phyloP scores from a whole-genome alignment of 1,140 invertebrate genomes.

The Pseudachorutes palmiensis region DNA sequence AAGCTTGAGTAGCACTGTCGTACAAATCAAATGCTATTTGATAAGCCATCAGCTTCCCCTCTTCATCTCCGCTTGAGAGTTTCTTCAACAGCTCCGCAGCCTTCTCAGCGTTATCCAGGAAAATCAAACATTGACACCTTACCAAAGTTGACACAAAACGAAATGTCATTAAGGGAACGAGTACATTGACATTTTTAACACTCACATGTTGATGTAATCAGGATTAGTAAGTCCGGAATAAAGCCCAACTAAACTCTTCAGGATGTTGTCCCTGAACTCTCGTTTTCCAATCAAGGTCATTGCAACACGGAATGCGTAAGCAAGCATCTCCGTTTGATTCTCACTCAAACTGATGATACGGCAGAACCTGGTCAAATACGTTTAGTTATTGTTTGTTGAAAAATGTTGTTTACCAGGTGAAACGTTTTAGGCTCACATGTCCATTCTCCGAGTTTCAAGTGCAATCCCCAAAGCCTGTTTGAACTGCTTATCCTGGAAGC shows the following conservation, averaged over 20 bases:
- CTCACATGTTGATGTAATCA: conserved; percentile 84
- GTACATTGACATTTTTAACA: too few relatives aligned
- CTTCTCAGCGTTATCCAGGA: conserved; percentile 82
- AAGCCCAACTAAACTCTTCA: conserved; percentile 77
- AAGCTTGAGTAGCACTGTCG: conserved; percentile 97
- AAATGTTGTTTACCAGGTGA: neutral
- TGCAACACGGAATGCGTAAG: conserved; percentile 88
- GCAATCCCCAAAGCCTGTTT: conserved; percentile 89
- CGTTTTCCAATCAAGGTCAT: conserved; percentile 92
- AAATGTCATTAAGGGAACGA: too few relatives aligned
- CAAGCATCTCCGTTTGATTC: conserved; percentile 80
- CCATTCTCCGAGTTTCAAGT: conserved; percentile 90
- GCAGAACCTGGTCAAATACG: conserved; percentile 26
- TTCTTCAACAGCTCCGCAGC: conserved; percentile 86
- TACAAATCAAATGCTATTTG: conserved; percentile 99
- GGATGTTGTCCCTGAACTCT: conserved; percentile 79
- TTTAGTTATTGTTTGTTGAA: neutral
- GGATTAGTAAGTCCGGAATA: conserved; percentile 78
- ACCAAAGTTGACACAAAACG: neutral
- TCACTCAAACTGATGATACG: conserved; percentile 47
- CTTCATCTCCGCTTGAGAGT: conserved; percentile 61
- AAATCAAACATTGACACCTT: conserved; percentile 86
- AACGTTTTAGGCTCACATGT: conserved; percentile 54
- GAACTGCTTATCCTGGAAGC: conserved; percentile 79
- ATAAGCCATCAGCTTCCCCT: conserved; percentile 81